phyloP scores from a whole-genome alignment of 2,797 vertebrate species.

The Sarcoramphus papa region DNA sequence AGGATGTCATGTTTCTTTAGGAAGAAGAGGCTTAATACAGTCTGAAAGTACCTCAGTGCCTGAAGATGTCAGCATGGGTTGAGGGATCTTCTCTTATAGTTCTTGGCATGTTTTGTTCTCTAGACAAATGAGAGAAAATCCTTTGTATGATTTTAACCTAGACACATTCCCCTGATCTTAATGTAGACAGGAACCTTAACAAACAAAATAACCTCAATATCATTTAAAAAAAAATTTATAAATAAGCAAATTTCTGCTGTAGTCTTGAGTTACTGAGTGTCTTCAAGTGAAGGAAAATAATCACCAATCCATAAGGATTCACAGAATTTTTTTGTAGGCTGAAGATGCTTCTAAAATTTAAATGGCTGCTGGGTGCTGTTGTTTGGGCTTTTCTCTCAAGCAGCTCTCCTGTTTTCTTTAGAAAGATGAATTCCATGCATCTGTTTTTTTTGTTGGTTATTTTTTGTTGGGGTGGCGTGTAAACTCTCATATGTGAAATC shows the following conservation, averaged over 20 bases:
- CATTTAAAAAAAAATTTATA: background rate
- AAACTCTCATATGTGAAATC: background rate
- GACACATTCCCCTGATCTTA: background rate
- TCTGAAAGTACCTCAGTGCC: conserved; percentile 49
- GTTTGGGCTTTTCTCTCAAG: background rate
- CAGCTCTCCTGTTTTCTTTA: background rate
- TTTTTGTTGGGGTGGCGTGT: background rate
- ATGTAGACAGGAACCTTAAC: background rate
- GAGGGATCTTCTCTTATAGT: conserved; percentile 27
- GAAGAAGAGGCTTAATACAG: conserved; percentile 16
- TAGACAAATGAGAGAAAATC: conserved; percentile 12
- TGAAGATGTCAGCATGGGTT: conserved; percentile 31
- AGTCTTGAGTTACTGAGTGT: background rate
- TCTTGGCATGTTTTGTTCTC: conserved; percentile 51
- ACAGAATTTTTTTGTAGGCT: background rate
- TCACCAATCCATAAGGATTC: background rate
- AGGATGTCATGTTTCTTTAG: conserved; percentile 59
- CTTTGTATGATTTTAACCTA: background rate
- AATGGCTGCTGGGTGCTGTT: background rate
- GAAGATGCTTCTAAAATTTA: background rate
- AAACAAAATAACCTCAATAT: background rate
- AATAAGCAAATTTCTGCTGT: background rate
- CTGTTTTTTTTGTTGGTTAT: background rate
- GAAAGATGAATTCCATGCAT: background rate
- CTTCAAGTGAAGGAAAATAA: background rate